Percentiles rank a stretch among this genome's conserved stretches.
phyloP scores from a whole-genome alignment of 35 echinoderm and acorn worm genomes.

The Lytechinus pictus region DNA sequence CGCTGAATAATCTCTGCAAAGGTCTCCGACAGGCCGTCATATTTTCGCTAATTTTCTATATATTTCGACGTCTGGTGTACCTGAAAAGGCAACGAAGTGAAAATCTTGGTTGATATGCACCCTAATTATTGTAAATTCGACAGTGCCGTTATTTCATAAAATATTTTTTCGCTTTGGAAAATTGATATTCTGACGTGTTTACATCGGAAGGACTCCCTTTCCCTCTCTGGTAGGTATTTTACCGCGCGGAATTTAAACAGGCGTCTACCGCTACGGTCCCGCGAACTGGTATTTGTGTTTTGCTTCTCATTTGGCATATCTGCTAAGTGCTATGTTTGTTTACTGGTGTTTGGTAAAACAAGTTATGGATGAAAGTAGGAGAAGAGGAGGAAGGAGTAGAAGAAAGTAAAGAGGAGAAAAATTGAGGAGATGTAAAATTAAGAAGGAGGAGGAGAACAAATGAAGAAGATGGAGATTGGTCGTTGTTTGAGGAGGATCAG shows the following conservation, averaged over 20 bases:
- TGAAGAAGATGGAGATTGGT: background rate
- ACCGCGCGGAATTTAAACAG: constrained; percentile 27
- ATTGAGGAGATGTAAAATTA: background rate
- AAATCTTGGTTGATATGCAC: background rate
- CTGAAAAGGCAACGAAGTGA: background rate
- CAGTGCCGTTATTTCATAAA: background rate
- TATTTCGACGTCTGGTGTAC: background rate
- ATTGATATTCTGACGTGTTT: constrained; percentile 23
- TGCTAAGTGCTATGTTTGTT: no score
- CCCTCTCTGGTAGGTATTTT: background rate
- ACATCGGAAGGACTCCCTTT: constrained; percentile 34
- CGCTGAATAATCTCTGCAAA: background rate
- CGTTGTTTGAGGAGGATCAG: background rate
- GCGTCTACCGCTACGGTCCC: background rate
- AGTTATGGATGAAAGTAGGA: background rate
- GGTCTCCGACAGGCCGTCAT: background rate
- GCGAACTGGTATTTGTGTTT: background rate
- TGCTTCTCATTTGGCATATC: no score
- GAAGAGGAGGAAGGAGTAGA: background rate
- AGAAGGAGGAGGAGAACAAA: no score
- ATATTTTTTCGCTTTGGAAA: constrained; percentile 4
- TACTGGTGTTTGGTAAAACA: no score
- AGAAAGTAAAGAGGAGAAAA: background rate
- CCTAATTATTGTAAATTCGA: background rate
- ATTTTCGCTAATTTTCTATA: background rate